These are phyloP conservation scores for Abrostola triplasia DNA, from an alignment of 2,888 invertebrate genomes.

Conservation along the genomic window DNA sequence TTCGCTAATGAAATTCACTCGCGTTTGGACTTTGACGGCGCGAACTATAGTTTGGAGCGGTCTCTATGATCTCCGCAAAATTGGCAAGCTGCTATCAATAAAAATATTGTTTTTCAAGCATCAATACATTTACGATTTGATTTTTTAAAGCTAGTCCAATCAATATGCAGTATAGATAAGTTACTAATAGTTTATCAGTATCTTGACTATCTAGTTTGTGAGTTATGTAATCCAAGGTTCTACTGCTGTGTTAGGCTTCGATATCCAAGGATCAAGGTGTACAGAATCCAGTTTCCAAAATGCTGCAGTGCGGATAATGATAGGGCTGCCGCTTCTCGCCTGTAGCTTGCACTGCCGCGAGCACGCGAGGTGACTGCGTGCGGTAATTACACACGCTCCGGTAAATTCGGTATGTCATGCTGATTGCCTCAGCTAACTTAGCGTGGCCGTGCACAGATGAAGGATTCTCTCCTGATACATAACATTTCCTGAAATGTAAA, in stretches of 20 bases:
- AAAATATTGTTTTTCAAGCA: not conserved
- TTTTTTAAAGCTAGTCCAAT: too few species aligned
- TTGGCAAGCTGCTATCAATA: not conserved
- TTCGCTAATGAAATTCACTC: conserved; percentile 54
- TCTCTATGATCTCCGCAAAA: not conserved
- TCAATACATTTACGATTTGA: too few species aligned
- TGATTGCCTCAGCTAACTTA: not conserved
- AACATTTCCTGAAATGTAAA: too few species aligned
- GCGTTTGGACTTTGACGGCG: conserved; percentile 18
- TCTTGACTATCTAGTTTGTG: too few species aligned
- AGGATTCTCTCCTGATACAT: not conserved
- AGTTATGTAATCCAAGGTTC: too few species aligned
- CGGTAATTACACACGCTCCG: conserved; percentile 9
- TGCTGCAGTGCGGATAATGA: not conserved
- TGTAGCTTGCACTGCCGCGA: not conserved
- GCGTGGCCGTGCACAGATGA: not conserved
- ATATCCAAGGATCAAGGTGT: too few species aligned
- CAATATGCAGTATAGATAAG: too few species aligned
- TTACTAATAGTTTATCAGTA: too few species aligned
- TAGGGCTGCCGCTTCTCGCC: not conserved
- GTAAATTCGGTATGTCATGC: conserved; percentile 5
- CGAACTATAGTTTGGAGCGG: conserved; percentile 6
- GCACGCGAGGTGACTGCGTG: conserved; percentile 4
- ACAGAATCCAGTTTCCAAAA: too few species aligned
- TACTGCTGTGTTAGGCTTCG: too few species aligned